phyloP scores from a whole-genome alignment of 1,140 invertebrate species.

The Panulirus ornatus region DNA sequence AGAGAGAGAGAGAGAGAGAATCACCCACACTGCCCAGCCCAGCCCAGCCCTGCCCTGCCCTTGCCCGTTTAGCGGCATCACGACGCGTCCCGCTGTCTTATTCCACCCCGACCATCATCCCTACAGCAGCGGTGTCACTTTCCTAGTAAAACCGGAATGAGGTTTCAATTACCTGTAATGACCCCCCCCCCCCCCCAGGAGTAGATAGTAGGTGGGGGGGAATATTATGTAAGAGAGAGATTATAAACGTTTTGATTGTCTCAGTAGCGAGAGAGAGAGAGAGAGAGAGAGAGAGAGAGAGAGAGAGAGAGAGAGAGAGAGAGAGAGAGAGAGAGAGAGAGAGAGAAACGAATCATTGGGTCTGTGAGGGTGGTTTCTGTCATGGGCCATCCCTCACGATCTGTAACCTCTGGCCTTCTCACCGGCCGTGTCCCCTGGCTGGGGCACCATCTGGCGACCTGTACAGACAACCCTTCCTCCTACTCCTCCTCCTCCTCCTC shows the following conservation, averaged over 20 bases:
- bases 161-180: background rate
- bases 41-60: background rate
- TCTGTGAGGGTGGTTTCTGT: background rate
- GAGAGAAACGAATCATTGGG: background rate
- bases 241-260: background rate
- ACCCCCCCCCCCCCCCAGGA: too few relatives aligned
- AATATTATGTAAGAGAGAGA: background rate
- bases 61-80: too few relatives aligned
- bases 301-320: conserved; percentile 18
- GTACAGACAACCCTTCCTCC: background rate
- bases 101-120: too few relatives aligned
- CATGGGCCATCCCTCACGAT: too few relatives aligned
- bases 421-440: background rate
- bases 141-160: too few relatives aligned
- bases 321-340: conserved; percentile 9
- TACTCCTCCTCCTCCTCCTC: background rate
- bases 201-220: background rate
- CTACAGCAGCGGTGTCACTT: too few relatives aligned
- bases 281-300: conserved; percentile 16
- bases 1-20: too few relatives aligned
- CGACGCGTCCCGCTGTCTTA: too few relatives aligned
- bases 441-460: background rate
- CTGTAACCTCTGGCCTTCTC: too few relatives aligned
- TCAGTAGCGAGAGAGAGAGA: too few relatives aligned
- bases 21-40: too few relatives aligned